Conservation (phyloP, 2,888 invertebrate species). For the Sarcophaga rosellei region DNA sequence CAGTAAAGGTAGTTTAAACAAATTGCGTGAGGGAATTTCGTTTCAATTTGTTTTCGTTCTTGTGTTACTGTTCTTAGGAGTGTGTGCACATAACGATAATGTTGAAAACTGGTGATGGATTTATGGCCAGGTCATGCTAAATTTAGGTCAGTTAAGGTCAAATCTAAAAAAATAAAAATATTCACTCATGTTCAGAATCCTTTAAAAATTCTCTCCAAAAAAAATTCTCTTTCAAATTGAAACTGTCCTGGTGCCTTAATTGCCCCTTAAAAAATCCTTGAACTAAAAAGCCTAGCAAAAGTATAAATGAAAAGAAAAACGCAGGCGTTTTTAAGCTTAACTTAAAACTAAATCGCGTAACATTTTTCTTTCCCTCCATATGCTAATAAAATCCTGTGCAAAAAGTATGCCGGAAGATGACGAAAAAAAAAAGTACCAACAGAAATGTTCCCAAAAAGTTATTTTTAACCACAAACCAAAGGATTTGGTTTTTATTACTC, state of each 20-base stretch:
- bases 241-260: conserved; percentile 19
- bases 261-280: conserved; percentile 7
- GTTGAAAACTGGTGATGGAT: conserved; percentile 43
- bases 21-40: conserved; percentile 55
- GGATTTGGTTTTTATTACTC: conserved; percentile 63
- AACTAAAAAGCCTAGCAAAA: not conserved
- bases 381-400: not conserved
- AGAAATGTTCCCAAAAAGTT: conserved; percentile 48
- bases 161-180: not conserved
- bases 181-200: not conserved
- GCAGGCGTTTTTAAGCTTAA: conserved; percentile 41
- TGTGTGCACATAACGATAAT: not conserved
- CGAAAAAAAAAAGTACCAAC: conserved; percentile 15
- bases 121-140: conserved; percentile 38
- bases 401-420: not conserved
- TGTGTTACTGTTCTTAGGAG: not conserved
- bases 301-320: not conserved
- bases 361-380: not conserved
- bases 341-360: conserved; percentile 32
- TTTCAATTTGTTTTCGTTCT: conserved; percentile 4
- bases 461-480: conserved; percentile 61
- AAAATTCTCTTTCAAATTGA: not conserved
- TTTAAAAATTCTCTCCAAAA: too few relatives aligned
- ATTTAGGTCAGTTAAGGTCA: conserved; percentile 41
- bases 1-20: conserved; percentile 51